A percentile compares a stretch with the other conserved stretches of the same genome.
Conservation (phyloP, 2,888 invertebrate species). For the Meghimatium bilineatum region DNA sequence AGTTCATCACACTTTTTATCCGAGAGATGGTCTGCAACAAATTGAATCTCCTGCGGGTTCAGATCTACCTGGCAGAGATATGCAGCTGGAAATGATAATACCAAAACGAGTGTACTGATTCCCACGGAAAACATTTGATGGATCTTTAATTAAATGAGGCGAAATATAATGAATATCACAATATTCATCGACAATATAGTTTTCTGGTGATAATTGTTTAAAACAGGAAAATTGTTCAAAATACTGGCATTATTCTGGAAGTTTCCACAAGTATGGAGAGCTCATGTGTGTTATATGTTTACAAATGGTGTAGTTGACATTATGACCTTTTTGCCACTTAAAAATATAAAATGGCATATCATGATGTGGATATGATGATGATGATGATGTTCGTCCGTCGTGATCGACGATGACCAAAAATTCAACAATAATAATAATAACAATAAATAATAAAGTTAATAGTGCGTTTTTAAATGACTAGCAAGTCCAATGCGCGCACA, state of each 20-base stretch:
- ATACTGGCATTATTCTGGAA: neutral
- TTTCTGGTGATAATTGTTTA: too few species aligned
- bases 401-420: too few species aligned
- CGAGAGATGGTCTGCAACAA: constrained; percentile 67
- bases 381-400: too few species aligned
- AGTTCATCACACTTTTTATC: constrained; percentile 62
- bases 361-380: too few species aligned
- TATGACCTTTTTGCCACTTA: too few species aligned
- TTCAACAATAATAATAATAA: too few species aligned
- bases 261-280: neutral
- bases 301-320: neutral
- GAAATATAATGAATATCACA: neutral
- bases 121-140: neutral
- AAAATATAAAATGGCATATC: neutral
- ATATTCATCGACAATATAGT: too few species aligned
- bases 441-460: too few species aligned
- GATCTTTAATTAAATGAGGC: neutral
- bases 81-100: neutral
- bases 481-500: too few species aligned
- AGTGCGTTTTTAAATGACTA: too few species aligned
- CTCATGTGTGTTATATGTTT: neutral
- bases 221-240: too few species aligned
- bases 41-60: constrained; percentile 68
- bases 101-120: neutral
- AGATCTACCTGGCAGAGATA: constrained; percentile 56